Conservation (phyloP, 2,797 vertebrate species). For the Macropus fuliginosus region DNA sequence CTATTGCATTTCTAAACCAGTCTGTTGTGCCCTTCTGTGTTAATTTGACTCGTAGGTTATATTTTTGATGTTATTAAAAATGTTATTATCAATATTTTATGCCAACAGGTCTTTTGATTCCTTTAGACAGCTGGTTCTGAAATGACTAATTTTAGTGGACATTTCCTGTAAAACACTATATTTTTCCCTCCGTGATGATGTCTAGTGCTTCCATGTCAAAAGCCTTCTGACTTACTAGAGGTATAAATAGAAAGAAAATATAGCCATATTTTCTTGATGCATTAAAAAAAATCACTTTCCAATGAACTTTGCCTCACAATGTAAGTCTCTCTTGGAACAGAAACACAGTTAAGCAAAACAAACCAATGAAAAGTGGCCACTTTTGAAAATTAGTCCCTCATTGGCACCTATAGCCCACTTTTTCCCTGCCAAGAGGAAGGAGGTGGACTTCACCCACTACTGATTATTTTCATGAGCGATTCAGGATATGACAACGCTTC, state of each 20-base stretch:
- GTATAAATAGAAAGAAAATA: neutral
- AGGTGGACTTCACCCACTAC: neutral
- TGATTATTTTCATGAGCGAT: neutral
- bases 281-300: neutral
- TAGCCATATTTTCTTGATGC: neutral
- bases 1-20: neutral
- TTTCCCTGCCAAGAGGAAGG: neutral
- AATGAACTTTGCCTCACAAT: neutral
- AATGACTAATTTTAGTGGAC: neutral
- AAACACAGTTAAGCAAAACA: neutral
- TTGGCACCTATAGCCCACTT: neutral
- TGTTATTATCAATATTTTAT: neutral
- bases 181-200: neutral
- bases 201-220: neutral
- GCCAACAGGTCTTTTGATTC: neutral
- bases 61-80: neutral
- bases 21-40: neutral
- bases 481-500: neutral
- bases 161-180: neutral
- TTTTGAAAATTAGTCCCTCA: neutral
- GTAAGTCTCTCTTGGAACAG: neutral
- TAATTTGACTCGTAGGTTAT: neutral
- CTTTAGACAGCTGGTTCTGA: neutral
- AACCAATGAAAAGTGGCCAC: neutral
- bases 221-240: neutral